Percentiles rank a stretch among this genome's conserved stretches.
These are phyloP conservation scores for Erebia epiphron DNA, from an alignment of 2,888 invertebrate genomes.

Conservation along the genomic window DNA sequence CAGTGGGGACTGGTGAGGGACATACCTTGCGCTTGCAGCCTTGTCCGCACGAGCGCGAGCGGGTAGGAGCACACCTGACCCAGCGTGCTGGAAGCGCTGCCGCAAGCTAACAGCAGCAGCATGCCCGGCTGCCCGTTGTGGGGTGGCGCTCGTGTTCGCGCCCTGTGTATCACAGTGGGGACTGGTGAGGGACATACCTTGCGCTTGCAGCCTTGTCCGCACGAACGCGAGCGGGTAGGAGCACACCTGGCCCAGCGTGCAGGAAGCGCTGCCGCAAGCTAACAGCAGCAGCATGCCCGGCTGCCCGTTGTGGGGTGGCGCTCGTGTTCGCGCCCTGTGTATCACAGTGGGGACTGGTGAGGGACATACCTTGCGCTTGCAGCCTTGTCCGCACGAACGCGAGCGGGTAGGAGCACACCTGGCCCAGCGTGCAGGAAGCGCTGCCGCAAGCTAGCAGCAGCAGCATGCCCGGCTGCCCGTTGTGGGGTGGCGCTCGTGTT, in stretches of 20 bases:
- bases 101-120: too few species aligned
- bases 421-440: slow-evolving; percentile 96
- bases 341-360: too few species aligned
- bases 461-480: slow-evolving; percentile 93
- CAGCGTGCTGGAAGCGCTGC: too few species aligned
- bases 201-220: slow-evolving; percentile 97
- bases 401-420: slow-evolving; percentile 98
- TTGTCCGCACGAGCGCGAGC: too few species aligned
- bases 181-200: slow-evolving; percentile 79
- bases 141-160: too few species aligned
- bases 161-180: neutral
- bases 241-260: slow-evolving; percentile 98
- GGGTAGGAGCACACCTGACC: too few species aligned
- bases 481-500: slow-evolving; percentile 85
- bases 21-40: too few species aligned
- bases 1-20: too few species aligned
- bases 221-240: slow-evolving; percentile 98
- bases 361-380: slow-evolving; percentile 92
- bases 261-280: slow-evolving; percentile 96
- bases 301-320: slow-evolving; percentile 87
- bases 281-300: slow-evolving; percentile 95
- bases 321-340: slow-evolving; percentile 61
- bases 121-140: too few species aligned
- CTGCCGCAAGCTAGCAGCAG: slow-evolving; percentile 96
- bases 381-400: slow-evolving; percentile 97